Evolutionary conservation across 1,140 invertebrate genomes (phyloP).

Genomic region (Bombus turneri): DNA sequence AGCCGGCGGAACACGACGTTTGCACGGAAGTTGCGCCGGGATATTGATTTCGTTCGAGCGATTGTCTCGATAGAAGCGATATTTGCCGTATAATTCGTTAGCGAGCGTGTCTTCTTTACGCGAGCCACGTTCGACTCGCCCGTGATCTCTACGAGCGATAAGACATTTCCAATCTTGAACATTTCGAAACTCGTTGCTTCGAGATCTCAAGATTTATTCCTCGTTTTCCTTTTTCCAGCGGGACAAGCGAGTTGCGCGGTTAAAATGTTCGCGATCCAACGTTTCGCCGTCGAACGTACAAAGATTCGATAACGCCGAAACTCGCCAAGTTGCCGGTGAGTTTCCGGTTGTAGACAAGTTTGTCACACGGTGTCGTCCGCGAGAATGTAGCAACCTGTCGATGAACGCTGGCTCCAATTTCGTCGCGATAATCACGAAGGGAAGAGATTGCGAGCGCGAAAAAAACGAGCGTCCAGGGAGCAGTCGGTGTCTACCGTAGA

Average conservation of each 20-base stretch:
- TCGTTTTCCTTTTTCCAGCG: neutral
- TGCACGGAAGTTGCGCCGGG: slow-evolving; percentile 52
- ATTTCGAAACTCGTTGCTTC: too few relatives aligned
- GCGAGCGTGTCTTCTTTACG: neutral
- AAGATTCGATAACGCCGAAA: neutral
- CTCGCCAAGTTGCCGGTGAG: neutral
- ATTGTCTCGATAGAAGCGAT: slow-evolving; percentile 9
- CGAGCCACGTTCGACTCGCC: too few relatives aligned
- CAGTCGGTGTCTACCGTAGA: neutral
- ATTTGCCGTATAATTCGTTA: slow-evolving; percentile 13
- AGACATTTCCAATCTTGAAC: too few relatives aligned
- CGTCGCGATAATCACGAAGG: neutral
- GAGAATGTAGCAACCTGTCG: too few relatives aligned
- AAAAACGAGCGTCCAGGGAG: slow-evolving; percentile 16
- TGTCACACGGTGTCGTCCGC: neutral
- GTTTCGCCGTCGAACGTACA: neutral
- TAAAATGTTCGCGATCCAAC: neutral
- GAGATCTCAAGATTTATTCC: too few relatives aligned
- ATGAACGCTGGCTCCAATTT: neutral
- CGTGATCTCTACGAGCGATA: too few relatives aligned
- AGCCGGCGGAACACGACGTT: slow-evolving; percentile 4
- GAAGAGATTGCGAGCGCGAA: neutral
- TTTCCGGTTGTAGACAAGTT: neutral
- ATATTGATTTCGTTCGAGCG: slow-evolving; percentile 55
- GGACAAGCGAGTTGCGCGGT: neutral